A percentile compares a stretch with the other conserved stretches of the same genome.
Evolutionary conservation across 2,888 invertebrate genomes (phyloP).

Genomic region (Lissonota sp.): DNA sequence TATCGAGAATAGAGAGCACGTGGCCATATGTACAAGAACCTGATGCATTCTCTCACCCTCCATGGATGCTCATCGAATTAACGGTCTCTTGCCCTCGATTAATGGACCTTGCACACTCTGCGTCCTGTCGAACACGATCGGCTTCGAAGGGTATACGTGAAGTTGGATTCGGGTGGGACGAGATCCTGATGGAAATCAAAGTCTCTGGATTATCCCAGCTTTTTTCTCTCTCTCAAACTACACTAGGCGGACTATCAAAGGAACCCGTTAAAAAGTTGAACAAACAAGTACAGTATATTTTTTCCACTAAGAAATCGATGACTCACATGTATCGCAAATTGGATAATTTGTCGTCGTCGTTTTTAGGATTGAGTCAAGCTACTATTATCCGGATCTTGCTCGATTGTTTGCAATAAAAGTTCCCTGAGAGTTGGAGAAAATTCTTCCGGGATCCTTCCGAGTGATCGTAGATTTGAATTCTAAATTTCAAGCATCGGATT

Average conservation of each 20-base stretch:
- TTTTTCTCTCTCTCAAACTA: not conserved
- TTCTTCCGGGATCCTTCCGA: too few relatives aligned
- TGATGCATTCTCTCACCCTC: constrained; percentile 32
- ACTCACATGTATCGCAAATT: too few relatives aligned
- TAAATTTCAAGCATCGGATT: too few relatives aligned
- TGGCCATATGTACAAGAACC: constrained; percentile 31
- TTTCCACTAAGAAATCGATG: too few relatives aligned
- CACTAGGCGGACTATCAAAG: not conserved
- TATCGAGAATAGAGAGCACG: constrained; percentile 34
- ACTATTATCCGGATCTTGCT: too few relatives aligned
- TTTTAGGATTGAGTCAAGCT: too few relatives aligned
- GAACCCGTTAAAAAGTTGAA: too few relatives aligned
- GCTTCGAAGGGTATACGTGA: not conserved
- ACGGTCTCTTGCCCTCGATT: constrained; percentile 56
- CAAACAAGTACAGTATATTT: too few relatives aligned
- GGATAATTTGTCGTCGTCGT: too few relatives aligned
- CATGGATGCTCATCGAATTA: constrained; percentile 64
- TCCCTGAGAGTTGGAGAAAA: too few relatives aligned
- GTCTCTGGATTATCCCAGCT: constrained; percentile 14
- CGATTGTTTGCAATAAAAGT: too few relatives aligned
- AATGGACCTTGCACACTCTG: constrained; percentile 46
- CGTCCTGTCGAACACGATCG: constrained; percentile 27
- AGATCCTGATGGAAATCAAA: constrained; percentile 12
- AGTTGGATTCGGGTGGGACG: not conserved
- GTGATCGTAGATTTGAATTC: too few relatives aligned